phyloP scores from a whole-genome alignment of 1,140 invertebrate species.

The Vanessa atalanta region DNA sequence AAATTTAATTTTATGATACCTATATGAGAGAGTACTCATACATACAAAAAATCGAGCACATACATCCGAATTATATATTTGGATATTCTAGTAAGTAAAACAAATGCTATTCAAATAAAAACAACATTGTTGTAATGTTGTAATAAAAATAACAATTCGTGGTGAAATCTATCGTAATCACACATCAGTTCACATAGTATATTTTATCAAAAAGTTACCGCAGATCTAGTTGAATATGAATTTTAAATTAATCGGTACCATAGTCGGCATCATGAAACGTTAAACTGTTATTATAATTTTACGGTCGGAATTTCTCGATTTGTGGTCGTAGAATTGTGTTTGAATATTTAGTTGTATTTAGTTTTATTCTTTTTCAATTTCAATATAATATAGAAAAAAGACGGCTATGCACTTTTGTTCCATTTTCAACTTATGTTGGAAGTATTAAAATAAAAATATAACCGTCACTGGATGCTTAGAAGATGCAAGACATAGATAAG shows the following conservation, averaged over 20 bases:
- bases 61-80: too few relatives aligned
- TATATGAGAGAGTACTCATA: too few relatives aligned
- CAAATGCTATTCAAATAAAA: not conserved
- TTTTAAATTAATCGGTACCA: slow-evolving; percentile 9
- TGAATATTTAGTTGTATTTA: not conserved
- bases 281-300: slow-evolving; percentile 8
- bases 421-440: too few relatives aligned
- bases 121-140: not conserved
- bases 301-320: not conserved
- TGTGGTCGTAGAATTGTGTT: slow-evolving; percentile 3
- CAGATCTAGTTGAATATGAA: slow-evolving; percentile 16
- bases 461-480: too few relatives aligned
- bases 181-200: not conserved
- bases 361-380: too few relatives aligned
- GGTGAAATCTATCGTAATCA: slow-evolving; percentile 20
- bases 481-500: too few relatives aligned
- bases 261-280: slow-evolving; percentile 10
- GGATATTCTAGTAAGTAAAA: not conserved
- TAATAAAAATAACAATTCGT: not conserved
- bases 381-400: too few relatives aligned
- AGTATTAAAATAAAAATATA: too few relatives aligned
- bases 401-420: too few relatives aligned
- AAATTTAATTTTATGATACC: too few relatives aligned
- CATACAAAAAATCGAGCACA: too few relatives aligned
- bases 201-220: slow-evolving; percentile 14